phyloP scores from a whole-genome alignment of 2,888 invertebrate genomes.

The Xanthia togata region DNA sequence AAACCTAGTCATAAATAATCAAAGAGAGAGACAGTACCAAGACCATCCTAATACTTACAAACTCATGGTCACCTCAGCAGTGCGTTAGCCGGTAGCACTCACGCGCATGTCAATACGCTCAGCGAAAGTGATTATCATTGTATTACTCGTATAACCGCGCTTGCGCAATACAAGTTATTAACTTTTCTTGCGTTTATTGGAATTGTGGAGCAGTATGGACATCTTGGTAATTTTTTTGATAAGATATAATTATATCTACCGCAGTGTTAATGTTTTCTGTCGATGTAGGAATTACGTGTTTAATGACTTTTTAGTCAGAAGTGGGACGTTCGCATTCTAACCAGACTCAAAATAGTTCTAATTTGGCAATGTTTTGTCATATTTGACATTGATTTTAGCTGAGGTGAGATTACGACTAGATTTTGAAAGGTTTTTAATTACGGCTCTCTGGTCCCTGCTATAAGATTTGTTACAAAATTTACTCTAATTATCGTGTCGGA shows the following conservation, averaged over 20 bases:
- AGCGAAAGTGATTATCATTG: slow-evolving; percentile 79
- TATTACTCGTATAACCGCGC: slow-evolving; percentile 58
- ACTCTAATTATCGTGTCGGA: background rate
- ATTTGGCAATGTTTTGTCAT: background rate
- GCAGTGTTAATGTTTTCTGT: background rate
- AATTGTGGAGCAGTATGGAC: slow-evolving; percentile 27
- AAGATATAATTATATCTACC: background rate
- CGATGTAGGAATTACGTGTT: background rate
- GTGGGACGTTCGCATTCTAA: background rate
- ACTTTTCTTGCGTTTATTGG: slow-evolving; percentile 45
- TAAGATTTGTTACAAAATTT: background rate
- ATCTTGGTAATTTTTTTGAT: background rate
- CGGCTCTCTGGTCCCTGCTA: no score
- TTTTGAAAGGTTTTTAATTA: background rate
- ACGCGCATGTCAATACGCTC: slow-evolving; percentile 68
- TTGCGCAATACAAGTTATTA: slow-evolving; percentile 60
- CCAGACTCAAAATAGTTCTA: background rate
- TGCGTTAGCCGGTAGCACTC: slow-evolving; percentile 75
- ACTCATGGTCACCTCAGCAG: slow-evolving; percentile 66
- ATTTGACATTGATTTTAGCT: background rate
- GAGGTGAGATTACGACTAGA: background rate
- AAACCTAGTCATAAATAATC: background rate
- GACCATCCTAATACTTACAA: background rate
- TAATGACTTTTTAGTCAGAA: no score
- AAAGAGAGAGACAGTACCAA: background rate